Percentiles rank a stretch among this genome's conserved stretches.
phyloP scores from a whole-genome alignment of 2,797 vertebrate genomes.

The Dryobates pubescens region DNA sequence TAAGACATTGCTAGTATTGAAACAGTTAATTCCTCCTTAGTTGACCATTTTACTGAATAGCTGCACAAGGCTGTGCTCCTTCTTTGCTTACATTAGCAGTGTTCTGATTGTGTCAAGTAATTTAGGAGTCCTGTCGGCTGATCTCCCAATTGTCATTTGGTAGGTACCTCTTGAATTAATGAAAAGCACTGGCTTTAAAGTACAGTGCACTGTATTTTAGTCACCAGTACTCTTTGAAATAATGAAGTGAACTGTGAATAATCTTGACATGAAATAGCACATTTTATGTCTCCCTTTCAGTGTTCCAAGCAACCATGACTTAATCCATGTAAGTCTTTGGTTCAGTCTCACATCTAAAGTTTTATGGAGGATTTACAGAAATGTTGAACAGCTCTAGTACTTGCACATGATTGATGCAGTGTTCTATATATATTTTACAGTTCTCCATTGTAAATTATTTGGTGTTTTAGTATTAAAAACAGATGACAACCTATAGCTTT shows the following conservation, averaged over 20 bases:
- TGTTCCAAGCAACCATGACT: constrained; percentile 58
- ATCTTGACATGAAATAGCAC: constrained; percentile 47
- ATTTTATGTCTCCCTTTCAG: constrained; percentile 55
- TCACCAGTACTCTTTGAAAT: constrained; percentile 35
- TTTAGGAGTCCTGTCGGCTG: constrained; percentile 10
- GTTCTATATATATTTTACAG: constrained; percentile 48
- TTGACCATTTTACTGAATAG: not conserved
- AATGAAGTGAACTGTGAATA: constrained; percentile 57
- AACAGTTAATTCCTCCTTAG: not conserved
- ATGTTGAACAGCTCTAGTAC: constrained; percentile 43
- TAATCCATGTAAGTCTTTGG: constrained; percentile 57
- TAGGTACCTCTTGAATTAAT: constrained; percentile 33
- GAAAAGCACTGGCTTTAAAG: not conserved
- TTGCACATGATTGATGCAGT: constrained; percentile 60
- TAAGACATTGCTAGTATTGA: not conserved
- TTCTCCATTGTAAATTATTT: constrained; percentile 64
- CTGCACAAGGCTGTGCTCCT: not conserved
- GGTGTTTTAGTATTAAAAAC: constrained; percentile 68
- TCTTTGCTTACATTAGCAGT: constrained; percentile 29
- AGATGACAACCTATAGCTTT: constrained; percentile 55
- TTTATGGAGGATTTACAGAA: constrained; percentile 69
- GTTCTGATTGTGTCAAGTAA: constrained; percentile 31
- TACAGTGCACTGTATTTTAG: constrained; percentile 43
- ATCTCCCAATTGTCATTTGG: constrained; percentile 35
- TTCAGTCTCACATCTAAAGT: constrained; percentile 47